Evolutionary conservation across 2,113 vertebrate species (phyloP), one percentile per base, ranked within the genome.

Genomic region (Pachyramphus minor): DNA sequence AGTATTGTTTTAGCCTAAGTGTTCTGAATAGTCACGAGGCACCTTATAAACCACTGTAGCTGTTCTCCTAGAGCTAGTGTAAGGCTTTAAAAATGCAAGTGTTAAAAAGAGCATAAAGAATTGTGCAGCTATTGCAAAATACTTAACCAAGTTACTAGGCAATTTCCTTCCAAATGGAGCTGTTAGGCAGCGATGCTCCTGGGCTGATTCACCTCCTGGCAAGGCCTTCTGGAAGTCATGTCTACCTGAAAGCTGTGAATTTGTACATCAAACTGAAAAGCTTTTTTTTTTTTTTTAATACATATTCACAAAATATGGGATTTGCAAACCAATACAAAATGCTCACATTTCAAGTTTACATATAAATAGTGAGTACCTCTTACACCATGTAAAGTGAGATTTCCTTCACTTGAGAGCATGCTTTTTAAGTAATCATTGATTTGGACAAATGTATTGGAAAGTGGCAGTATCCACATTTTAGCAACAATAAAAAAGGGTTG

Each of bases 51-150:
- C 41, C 56, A 28, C 72, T 8, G 56, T 18, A 55, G 68, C 92
- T 84, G 81, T 81, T 80, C 67, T 50, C 69, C 58, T 68, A 50
- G 85, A 94, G 86, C 63, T 86, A 69, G 44, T 12, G 16, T 90
- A 95, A 93, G 79, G 93, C 94, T 94, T 96, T 77, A 77, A 82
- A 96, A 95, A 91, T 35, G 68, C 87, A 93, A 37, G 78, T 93
- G 92, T 81, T 87, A 73, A 83, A 94, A 95, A 82, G 82, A 94
- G 76, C 90, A 68, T 67, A 74, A 90, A 84, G 95, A 91, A 93
- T 84, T 80, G 68, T 94, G 93, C 75, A 89, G 87, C 69, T 90
- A 77, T 58, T 87, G 93, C 74, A 68, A 89, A 95, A 91, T 47
- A 86, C 77, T 92, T 79, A 55, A 84, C 71, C 35, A 33, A 19